Conservation (phyloP, 2,888 invertebrate species). For the Smittia sp. region DNA sequence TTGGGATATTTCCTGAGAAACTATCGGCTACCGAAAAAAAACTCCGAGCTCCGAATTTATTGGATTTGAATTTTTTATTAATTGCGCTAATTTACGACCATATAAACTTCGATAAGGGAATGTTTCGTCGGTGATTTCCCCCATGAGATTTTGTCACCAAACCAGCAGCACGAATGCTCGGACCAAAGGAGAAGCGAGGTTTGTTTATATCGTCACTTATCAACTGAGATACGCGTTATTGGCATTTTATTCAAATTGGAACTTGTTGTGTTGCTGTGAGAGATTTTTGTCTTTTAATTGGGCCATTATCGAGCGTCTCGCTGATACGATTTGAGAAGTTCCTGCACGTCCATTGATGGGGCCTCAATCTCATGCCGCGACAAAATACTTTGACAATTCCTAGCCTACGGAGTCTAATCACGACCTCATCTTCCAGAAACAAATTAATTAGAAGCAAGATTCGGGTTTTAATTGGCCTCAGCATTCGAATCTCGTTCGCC, state of each 20-base stretch:
- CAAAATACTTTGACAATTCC: neutral
- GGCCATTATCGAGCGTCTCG: neutral
- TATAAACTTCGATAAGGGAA: slow-evolving; percentile 30
- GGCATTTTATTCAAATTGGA: neutral
- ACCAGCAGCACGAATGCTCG: neutral
- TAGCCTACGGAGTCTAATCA: neutral
- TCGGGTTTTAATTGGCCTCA: neutral
- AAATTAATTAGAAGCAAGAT: neutral
- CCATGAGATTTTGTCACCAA: neutral
- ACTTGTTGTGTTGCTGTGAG: slow-evolving; percentile 4
- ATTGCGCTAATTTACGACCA: slow-evolving; percentile 35
- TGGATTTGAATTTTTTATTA: slow-evolving; percentile 40
- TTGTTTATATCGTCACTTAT: slow-evolving; percentile 8
- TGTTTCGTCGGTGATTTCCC: neutral
- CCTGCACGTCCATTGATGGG: neutral
- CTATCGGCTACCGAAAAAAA: neutral
- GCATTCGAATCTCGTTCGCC: neutral
- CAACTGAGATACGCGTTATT: neutral
- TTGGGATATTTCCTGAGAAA: slow-evolving; percentile 38
- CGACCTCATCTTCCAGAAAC: neutral
- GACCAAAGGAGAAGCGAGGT: neutral
- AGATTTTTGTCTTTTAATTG: neutral
- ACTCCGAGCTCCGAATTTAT: slow-evolving; percentile 24
- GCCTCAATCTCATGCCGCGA: neutral
- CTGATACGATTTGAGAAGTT: neutral